Conservation (phyloP, 2,113 vertebrate species). For the Buteo buteo region DNA sequence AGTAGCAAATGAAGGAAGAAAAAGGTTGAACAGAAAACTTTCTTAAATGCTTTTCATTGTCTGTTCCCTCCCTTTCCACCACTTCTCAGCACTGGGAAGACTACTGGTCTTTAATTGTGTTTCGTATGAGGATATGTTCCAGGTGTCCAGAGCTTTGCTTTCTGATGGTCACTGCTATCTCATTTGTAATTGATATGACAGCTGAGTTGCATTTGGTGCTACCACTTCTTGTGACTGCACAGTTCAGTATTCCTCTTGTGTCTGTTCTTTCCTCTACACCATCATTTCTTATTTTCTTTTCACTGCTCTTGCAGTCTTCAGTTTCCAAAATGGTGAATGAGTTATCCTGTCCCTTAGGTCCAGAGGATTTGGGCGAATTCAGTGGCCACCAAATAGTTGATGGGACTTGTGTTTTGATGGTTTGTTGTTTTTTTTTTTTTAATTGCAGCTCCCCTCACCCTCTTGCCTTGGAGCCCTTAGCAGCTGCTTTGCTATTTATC, state of each 20-base stretch:
- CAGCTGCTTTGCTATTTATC: background rate
- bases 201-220: background rate
- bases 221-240: background rate
- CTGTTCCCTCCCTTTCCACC: background rate
- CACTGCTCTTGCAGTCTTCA: background rate
- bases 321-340: background rate
- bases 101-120: background rate
- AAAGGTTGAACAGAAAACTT: background rate
- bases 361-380: background rate
- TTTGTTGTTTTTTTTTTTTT: background rate
- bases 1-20: background rate
- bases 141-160: background rate
- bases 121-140: background rate
- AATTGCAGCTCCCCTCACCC: accelerated
- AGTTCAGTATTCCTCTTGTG: background rate
- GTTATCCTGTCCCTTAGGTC: background rate
- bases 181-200: background rate
- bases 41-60: background rate
- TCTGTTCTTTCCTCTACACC: background rate
- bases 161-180: background rate
- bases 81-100: background rate
- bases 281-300: background rate
- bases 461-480: background rate
- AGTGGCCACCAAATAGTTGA: background rate
- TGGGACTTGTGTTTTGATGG: background rate